phyloP scores from a whole-genome alignment of 2,888 invertebrate genomes.

The Epiperipatus broadwayi region DNA sequence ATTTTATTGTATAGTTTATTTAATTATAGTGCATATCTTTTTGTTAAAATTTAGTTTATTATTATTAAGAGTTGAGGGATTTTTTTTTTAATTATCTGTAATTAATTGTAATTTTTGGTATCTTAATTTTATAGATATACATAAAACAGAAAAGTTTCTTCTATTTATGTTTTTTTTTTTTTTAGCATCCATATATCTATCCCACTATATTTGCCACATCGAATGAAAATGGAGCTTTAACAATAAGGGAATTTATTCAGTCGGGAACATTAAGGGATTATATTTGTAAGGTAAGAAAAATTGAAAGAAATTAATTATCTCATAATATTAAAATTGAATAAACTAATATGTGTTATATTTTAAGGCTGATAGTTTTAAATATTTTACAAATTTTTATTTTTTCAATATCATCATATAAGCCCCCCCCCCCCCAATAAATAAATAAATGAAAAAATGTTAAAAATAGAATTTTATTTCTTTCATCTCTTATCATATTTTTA shows the following conservation, averaged over 20 bases:
- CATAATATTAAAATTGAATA: background rate
- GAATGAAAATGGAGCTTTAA: conserved; percentile 27
- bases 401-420: background rate
- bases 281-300: conserved; percentile 23
- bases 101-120: too few species aligned
- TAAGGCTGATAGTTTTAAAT: conserved; percentile 5
- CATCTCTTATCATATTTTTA: too few species aligned
- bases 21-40: too few species aligned
- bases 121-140: too few species aligned
- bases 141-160: too few species aligned
- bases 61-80: too few species aligned
- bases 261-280: conserved; percentile 26
- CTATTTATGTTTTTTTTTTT: conserved; percentile 14
- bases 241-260: conserved; percentile 24
- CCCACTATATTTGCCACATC: conserved; percentile 24
- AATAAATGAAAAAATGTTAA: too few species aligned
- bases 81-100: too few species aligned
- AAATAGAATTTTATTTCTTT: too few species aligned
- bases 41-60: too few species aligned
- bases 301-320: background rate
- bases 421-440: too few species aligned
- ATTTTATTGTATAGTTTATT: too few species aligned
- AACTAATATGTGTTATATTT: conserved; percentile 6
- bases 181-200: conserved; percentile 28
- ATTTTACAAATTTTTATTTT: background rate